Base-by-base conservation (phyloP, 2,888 invertebrate species). In the Tachystola acroxantha region DNA sequence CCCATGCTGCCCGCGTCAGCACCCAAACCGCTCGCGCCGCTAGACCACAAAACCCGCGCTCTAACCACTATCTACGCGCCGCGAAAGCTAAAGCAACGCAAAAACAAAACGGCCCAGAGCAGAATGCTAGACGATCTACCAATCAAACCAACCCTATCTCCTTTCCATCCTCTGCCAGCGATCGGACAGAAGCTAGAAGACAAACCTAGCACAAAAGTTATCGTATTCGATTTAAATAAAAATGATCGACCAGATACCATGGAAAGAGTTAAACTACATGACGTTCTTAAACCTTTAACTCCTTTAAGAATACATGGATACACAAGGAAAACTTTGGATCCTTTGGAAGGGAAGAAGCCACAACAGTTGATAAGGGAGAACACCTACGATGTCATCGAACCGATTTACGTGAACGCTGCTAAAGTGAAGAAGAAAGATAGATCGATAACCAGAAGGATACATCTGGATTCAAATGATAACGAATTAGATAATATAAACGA, bases 11-110 rank as follows among this genome's bases (percentile, higher is more conserved):
- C 84, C 62, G 53, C 58, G 34, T 46, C 61, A 24, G 25, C 33
- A 7, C 58, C 64, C 50, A 49, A 48, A 28, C 61, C 81, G 63
- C 81, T 82, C 53, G 77, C 79, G 42, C 74, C 81, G 35, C 73
- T 77, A 44, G 78, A 81, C 57, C 64, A 74, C 49, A 75, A 69
- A 58, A 73, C 71, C 55, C 84, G 85, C 74, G 82, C 82, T 22
- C 73, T 86, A 34, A 77, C 84, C 14, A 79, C 82, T 13, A 76
- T 85, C 43, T 85, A 86, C 69, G 84, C 82, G 63, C 85, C 84
- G 60, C 71, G 81, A 24, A 86, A 81, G 59, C 53, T 65, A 24
- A 76, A 74, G 49, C 48, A 70, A 6, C 65, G 84, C 9, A 78
- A 77, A 42, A 67, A 78, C 46, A 76, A 64, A 53, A 85, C 85